Evolutionary conservation across 2,888 invertebrate genomes (phyloP).

Genomic region (Callinectes sapidus): DNA sequence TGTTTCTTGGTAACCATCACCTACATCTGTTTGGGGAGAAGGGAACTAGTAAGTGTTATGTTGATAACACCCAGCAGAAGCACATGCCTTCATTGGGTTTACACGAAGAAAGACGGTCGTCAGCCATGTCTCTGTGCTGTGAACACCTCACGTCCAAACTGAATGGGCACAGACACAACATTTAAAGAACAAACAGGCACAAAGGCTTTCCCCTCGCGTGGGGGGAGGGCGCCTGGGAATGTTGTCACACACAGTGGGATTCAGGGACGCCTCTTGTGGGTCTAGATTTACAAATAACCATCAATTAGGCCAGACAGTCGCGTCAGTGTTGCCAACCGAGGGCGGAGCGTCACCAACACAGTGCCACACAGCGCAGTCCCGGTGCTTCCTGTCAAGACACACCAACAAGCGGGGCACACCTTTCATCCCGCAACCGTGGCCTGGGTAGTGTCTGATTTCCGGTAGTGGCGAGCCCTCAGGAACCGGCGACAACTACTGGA

Average conservation of each 20-base stretch:
- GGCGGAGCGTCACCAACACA: neutral
- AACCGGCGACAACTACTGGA: neutral
- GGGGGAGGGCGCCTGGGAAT: slow-evolving; percentile 2
- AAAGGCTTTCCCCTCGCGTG: neutral
- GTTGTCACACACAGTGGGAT: slow-evolving; percentile 12
- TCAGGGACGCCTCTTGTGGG: slow-evolving; percentile 19
- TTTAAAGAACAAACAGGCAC: neutral
- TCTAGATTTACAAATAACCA: slow-evolving; percentile 31
- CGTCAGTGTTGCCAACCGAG: neutral
- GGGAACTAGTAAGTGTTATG: too few relatives aligned
- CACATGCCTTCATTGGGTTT: neutral
- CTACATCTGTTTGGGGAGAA: too few relatives aligned
- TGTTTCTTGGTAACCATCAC: too few relatives aligned
- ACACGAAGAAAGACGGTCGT: neutral
- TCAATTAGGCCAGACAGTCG: slow-evolving; percentile 31
- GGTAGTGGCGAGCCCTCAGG: neutral
- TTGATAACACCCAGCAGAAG: neutral
- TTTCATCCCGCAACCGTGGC: neutral
- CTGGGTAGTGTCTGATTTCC: neutral
- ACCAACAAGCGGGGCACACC: neutral
- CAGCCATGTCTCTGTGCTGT: neutral
- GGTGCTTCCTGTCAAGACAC: neutral
- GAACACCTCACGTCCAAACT: neutral
- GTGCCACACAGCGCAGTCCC: neutral
- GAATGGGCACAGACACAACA: neutral